Evolutionary conservation across 1,140 invertebrate species (phyloP).

Genomic region (Idris sp.): DNA sequence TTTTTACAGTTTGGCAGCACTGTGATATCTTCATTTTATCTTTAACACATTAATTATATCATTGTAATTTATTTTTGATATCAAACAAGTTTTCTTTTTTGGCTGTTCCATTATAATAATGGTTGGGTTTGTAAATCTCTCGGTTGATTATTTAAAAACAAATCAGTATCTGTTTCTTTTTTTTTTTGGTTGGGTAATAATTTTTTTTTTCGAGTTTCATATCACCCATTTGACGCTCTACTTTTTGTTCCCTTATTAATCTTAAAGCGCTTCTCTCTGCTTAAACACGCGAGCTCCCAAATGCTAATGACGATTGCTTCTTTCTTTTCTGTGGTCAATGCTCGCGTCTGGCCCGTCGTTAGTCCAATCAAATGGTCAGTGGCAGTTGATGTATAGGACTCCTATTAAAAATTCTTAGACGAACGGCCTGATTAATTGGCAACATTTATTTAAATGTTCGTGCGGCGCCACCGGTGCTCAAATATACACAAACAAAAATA

Average conservation of each 20-base stretch:
- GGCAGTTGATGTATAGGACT: constrained; percentile 57
- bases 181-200: not conserved
- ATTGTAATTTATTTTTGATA: too few species aligned
- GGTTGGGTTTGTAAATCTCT: too few species aligned
- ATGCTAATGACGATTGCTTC: constrained; percentile 52
- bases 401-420: constrained; percentile 65
- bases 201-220: constrained; percentile 26
- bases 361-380: constrained; percentile 51
- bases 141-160: constrained; percentile 60
- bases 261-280: constrained; percentile 38
- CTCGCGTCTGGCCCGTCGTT: constrained; percentile 34
- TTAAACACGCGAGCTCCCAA: constrained; percentile 43
- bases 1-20: too few species aligned
- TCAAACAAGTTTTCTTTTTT: too few species aligned
- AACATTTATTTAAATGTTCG: constrained; percentile 58
- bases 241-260: constrained; percentile 51
- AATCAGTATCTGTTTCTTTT: constrained; percentile 38
- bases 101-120: too few species aligned
- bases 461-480: constrained; percentile 26
- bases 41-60: constrained; percentile 1
- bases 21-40: not conserved
- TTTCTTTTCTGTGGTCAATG: constrained; percentile 47
- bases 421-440: constrained; percentile 64
- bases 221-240: constrained; percentile 16
- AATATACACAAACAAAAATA: constrained; percentile 5